Evolutionary conservation across 2,888 invertebrate genomes (phyloP).

Genomic region (Drosophila peninsularis): DNA sequence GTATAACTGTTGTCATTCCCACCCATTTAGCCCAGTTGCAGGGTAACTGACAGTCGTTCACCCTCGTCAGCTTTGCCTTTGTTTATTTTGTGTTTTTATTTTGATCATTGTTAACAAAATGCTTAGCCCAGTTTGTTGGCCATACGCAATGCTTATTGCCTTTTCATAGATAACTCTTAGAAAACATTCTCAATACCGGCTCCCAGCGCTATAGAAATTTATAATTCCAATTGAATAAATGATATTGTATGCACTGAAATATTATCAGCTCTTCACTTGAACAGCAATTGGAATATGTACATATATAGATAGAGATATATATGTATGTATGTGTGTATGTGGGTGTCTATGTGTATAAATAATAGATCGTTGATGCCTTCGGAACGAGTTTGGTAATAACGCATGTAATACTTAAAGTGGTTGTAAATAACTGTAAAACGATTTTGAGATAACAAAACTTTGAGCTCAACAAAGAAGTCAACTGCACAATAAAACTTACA

Average conservation of each 20-base stretch:
- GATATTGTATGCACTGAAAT: slow-evolving; percentile 38
- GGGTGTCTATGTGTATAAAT: neutral
- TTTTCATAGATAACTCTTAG: slow-evolving; percentile 40
- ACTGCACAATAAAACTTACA: neutral
- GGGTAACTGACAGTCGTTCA: neutral
- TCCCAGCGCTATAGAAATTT: slow-evolving; percentile 14
- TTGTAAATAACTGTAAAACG: slow-evolving; percentile 10
- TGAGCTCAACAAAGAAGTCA: slow-evolving; percentile 4
- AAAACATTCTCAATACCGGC: slow-evolving; percentile 38
- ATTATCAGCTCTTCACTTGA: slow-evolving; percentile 48
- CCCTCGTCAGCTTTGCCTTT: neutral
- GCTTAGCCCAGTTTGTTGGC: slow-evolving; percentile 42
- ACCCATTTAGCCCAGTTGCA: neutral
- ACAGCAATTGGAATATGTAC: slow-evolving; percentile 18
- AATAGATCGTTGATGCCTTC: slow-evolving; percentile 11
- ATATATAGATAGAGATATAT: neutral
- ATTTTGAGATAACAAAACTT: slow-evolving; percentile 10
- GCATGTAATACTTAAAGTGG: slow-evolving; percentile 37
- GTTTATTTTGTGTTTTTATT: slow-evolving; percentile 11
- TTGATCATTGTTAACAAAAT: slow-evolving; percentile 49
- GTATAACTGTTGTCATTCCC: too few species aligned
- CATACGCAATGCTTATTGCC: slow-evolving; percentile 20
- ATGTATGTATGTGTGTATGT: neutral
- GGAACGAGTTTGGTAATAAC: slow-evolving; percentile 32
- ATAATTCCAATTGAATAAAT: slow-evolving; percentile 46